phyloP scores from a whole-genome alignment of 30 jellyfish, hydroid and myxozoan species.

The Catostylus mosaicus region DNA sequence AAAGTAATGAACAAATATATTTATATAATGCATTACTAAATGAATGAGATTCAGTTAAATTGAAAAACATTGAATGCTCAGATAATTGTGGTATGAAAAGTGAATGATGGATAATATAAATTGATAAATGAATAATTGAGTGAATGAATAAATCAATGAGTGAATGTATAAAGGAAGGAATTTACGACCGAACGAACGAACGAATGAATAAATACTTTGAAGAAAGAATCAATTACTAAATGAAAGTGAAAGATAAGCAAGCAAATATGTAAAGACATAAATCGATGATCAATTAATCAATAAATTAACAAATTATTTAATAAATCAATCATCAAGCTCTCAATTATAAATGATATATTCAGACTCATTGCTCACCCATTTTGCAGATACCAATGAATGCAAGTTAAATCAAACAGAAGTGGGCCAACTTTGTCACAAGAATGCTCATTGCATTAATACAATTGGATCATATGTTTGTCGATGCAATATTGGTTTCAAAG shows the following conservation, averaged over 20 bases:
- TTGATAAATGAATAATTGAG: neutral
- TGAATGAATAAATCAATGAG: neutral
- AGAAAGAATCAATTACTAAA: neutral
- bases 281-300: too few species aligned
- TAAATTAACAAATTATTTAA: too few species aligned
- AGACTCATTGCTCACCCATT: too few species aligned
- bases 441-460: conserved; percentile 58
- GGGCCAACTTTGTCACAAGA: conserved; percentile 40
- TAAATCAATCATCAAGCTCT: too few species aligned
- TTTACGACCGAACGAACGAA: neutral
- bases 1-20: too few species aligned
- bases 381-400: conserved; percentile 63
- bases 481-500: conserved; percentile 57
- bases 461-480: conserved; percentile 61
- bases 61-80: too few species aligned
- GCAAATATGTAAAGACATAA: neutral
- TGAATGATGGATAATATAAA: too few species aligned
- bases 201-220: neutral
- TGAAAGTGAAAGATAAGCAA: neutral
- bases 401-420: conserved; percentile 22
- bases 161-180: neutral
- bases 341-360: too few species aligned
- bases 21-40: too few species aligned
- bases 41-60: too few species aligned
- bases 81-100: too few species aligned